Evolutionary conservation across 2,113 vertebrate genomes (phyloP).

Genomic region (Epinephelus cyanopodus): DNA sequence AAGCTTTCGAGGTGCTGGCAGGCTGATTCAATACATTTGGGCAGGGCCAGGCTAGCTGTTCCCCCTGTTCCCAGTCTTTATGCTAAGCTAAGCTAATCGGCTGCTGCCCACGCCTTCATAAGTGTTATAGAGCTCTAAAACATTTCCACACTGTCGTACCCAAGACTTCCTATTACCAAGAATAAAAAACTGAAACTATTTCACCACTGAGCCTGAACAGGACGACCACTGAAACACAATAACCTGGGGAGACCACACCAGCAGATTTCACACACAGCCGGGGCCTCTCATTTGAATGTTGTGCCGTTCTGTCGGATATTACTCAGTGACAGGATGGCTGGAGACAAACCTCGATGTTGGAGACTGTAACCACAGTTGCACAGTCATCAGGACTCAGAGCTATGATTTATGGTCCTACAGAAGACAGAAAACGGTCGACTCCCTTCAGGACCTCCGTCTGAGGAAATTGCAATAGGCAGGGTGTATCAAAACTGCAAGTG

Average conservation of each 20-base stretch:
- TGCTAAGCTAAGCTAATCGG: constrained; percentile 20
- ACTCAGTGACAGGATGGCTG: constrained; percentile 74
- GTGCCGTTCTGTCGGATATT: constrained; percentile 71
- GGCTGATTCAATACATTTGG: neutral
- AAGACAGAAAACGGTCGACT: constrained; percentile 79
- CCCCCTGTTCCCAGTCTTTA: neutral
- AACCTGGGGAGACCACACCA: constrained; percentile 39
- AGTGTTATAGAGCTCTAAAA: constrained; percentile 12
- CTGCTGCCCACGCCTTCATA: neutral
- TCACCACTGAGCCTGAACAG: constrained; percentile 47
- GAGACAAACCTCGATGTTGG: constrained; percentile 46
- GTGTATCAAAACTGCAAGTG: constrained; percentile 65
- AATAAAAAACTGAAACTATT: constrained; percentile 68
- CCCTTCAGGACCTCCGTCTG: constrained; percentile 65
- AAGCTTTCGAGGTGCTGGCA: too few species aligned
- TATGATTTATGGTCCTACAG: constrained; percentile 73
- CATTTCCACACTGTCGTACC: constrained; percentile 66
- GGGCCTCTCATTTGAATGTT: constrained; percentile 52
- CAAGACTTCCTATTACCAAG: constrained; percentile 63
- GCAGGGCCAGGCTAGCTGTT: neutral
- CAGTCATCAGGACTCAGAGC: constrained; percentile 77
- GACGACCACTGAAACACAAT: constrained; percentile 63
- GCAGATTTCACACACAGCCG: constrained; percentile 62
- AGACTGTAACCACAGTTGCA: constrained; percentile 76
- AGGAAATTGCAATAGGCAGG: constrained; percentile 76